These are phyloP conservation scores for Bhutanitis thaidina DNA, from an alignment of 2,888 invertebrate genomes.

Conservation along the genomic window DNA sequence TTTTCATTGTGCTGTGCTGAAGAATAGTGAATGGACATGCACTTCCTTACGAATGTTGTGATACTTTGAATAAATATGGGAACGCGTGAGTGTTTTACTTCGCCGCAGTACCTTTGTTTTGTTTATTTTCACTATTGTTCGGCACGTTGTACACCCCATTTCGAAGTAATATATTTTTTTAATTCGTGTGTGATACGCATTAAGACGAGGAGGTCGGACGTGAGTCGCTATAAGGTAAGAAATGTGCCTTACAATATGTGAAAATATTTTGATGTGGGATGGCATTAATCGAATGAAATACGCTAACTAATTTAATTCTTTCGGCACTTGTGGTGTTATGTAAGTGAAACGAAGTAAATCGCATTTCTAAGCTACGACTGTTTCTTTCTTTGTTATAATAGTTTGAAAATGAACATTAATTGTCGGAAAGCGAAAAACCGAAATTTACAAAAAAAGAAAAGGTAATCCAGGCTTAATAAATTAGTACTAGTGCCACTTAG, in stretches of 20 bases:
- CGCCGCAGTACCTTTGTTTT: background rate
- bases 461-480: too few relatives aligned
- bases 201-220: constrained; percentile 10
- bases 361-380: too few relatives aligned
- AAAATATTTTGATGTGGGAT: constrained; percentile 12
- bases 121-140: constrained; percentile 90
- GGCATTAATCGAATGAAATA: constrained; percentile 5
- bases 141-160: constrained; percentile 80
- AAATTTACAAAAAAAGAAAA: too few relatives aligned
- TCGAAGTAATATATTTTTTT: constrained; percentile 15
- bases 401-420: too few relatives aligned
- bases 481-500: too few relatives aligned
- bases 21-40: constrained; percentile 76
- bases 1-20: constrained; percentile 72
- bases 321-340: background rate
- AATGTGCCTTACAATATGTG: constrained; percentile 68
- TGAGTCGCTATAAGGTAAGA: constrained; percentile 52
- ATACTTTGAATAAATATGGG: constrained; percentile 28
- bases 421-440: too few relatives aligned
- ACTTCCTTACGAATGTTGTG: constrained; percentile 68
- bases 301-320: background rate
- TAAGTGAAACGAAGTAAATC: too few relatives aligned
- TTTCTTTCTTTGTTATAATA: too few relatives aligned
- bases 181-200: constrained; percentile 1
- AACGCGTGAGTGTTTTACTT: constrained; percentile 22